These are phyloP conservation scores for Caenorhabditis brenneri DNA, from an alignment of 1,140 invertebrate genomes.

Conservation along the genomic window DNA sequence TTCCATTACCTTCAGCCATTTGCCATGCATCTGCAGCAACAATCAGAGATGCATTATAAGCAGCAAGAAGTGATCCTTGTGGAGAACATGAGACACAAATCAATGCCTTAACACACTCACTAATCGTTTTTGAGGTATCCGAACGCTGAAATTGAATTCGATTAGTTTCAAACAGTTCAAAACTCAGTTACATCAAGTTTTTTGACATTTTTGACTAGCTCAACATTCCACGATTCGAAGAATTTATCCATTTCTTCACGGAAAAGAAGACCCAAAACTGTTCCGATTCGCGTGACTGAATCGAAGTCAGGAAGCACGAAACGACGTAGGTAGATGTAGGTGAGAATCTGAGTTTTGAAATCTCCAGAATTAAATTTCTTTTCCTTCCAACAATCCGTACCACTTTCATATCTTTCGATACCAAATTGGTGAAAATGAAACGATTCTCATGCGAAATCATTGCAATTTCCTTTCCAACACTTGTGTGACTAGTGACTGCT, in stretches of 20 bases:
- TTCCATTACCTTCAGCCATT: slow-evolving; percentile 19
- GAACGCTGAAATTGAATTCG: neutral
- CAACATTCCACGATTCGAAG: neutral
- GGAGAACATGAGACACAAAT: neutral
- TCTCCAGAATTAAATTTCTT: neutral
- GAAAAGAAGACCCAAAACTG: neutral
- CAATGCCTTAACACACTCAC: neutral
- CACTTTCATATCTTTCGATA: slow-evolving; percentile 19
- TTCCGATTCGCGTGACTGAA: neutral
- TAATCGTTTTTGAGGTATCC: neutral
- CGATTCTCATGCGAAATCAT: slow-evolving; percentile 27
- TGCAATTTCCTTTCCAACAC: neutral
- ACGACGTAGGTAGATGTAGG: slow-evolving; percentile 18
- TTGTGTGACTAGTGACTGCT: neutral
- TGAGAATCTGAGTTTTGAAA: neutral
- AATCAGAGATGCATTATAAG: slow-evolving; percentile 17
- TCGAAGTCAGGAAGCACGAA: slow-evolving; percentile 23
- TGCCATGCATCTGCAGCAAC: slow-evolving; percentile 11
- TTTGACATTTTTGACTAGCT: neutral
- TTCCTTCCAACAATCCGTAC: neutral
- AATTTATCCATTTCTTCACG: neutral
- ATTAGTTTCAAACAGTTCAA: too few relatives aligned
- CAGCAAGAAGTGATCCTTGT: neutral
- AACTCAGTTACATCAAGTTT: slow-evolving; percentile 3
- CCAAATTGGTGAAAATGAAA: neutral